A percentile compares a stretch with the other conserved stretches of the same genome.
Evolutionary conservation across 2,797 vertebrate genomes (phyloP).

Genomic region (Intellagama lesueurii): DNA sequence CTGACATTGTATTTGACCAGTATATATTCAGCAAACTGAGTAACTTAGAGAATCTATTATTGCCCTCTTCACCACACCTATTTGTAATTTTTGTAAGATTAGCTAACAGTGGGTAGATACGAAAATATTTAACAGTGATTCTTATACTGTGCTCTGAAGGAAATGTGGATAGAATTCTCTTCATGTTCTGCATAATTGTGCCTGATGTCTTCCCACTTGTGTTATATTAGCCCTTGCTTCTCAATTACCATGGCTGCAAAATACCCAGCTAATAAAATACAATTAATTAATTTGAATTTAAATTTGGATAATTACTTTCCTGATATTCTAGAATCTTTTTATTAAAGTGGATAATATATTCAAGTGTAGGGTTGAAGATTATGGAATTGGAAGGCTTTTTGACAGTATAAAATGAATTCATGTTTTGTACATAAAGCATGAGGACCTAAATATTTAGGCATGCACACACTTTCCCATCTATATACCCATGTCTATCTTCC

Average conservation of each 20-base stretch:
- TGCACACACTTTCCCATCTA: neutral
- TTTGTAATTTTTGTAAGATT: constrained; percentile 19
- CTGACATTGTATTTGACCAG: neutral
- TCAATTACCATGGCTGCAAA: neutral
- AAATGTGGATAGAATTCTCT: neutral
- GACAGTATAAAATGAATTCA: neutral
- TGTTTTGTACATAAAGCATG: neutral
- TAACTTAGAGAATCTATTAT: constrained; percentile 6
- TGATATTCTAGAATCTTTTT: neutral
- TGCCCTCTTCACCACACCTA: constrained; percentile 16
- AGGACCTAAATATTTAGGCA: neutral
- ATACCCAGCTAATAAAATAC: neutral
- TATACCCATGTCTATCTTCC: neutral
- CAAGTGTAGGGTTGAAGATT: neutral
- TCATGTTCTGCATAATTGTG: neutral
- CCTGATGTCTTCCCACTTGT: no score
- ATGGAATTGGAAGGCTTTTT: neutral
- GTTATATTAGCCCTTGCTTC: neutral
- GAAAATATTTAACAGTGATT: constrained; percentile 4
- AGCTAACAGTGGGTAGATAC: constrained; percentile 48
- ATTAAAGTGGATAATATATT: neutral
- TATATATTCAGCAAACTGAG: neutral
- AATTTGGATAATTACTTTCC: neutral
- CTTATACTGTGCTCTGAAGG: neutral
- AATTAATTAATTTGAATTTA: neutral